Evolutionary conservation across 64 coral and sea anemone genomes (phyloP).

Genomic region (Montipora capricornis): DNA sequence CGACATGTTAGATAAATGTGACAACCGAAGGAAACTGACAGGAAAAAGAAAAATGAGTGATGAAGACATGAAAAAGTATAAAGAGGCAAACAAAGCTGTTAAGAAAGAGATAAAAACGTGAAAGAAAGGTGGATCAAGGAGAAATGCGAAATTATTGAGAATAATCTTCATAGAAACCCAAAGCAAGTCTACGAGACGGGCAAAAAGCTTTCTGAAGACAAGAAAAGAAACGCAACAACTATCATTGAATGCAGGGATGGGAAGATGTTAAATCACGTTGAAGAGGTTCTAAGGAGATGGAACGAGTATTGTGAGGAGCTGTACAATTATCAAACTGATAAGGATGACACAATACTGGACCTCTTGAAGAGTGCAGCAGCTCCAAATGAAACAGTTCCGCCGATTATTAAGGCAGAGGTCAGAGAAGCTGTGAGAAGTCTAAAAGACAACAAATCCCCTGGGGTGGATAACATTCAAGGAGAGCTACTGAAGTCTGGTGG

Average conservation of each 20-base stretch:
- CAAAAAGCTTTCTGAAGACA: slow-evolving; percentile 16
- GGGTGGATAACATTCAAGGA: neutral
- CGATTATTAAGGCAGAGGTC: too few species aligned
- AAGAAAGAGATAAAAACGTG: neutral
- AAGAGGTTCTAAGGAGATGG: slow-evolving; percentile 28
- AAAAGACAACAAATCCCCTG: too few species aligned
- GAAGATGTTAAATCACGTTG: neutral
- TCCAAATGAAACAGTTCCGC: too few species aligned
- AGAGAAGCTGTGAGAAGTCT: too few species aligned
- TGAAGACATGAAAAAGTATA: neutral
- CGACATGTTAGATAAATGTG: neutral
- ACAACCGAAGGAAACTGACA: slow-evolving; percentile 1
- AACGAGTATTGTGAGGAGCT: slow-evolving; percentile 15
- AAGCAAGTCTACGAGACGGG: slow-evolving; percentile 5
- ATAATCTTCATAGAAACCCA: slow-evolving; percentile 13
- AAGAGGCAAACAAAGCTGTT: slow-evolving; percentile 2
- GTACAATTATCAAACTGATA: neutral
- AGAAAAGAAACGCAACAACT: slow-evolving; percentile 3
- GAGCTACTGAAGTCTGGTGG: neutral
- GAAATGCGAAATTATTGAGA: neutral
- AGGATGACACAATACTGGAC: neutral
- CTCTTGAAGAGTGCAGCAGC: too few species aligned
- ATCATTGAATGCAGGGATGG: slow-evolving; percentile 38
- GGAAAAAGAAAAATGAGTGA: neutral
- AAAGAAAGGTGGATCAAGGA: neutral